Percentiles rank a stretch among this genome's conserved stretches.
phyloP scores from a whole-genome alignment of 2,113 vertebrate species.

The Vanacampus margaritifer region DNA sequence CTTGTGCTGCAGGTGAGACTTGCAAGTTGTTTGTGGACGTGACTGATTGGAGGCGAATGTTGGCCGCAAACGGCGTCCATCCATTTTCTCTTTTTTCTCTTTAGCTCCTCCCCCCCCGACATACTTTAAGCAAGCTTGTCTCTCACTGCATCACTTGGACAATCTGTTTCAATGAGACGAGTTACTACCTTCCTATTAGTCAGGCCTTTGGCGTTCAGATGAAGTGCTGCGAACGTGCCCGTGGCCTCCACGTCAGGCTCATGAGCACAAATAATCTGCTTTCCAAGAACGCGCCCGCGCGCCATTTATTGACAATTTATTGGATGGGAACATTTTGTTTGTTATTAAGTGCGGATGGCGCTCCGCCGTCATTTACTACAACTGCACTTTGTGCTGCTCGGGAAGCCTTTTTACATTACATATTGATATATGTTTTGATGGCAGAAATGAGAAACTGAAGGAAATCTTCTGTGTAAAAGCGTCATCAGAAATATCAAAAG shows the following conservation, averaged over 20 bases:
- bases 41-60: too few relatives aligned
- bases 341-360: slow-evolving; percentile 12
- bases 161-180: too few relatives aligned
- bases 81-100: too few relatives aligned
- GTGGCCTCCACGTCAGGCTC: slow-evolving; percentile 3
- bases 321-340: slow-evolving; percentile 11
- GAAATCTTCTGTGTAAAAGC: too few relatives aligned
- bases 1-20: too few relatives aligned
- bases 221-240: background rate
- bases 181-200: too few relatives aligned
- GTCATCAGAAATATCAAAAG: too few relatives aligned
- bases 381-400: slow-evolving; percentile 21
- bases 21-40: too few relatives aligned
- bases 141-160: too few relatives aligned
- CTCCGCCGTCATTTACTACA: slow-evolving; percentile 22
- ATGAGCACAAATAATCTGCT: slow-evolving; percentile 9
- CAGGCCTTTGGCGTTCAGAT: background rate
- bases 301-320: slow-evolving; percentile 14
- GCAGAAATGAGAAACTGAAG: slow-evolving; percentile 29
- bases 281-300: background rate
- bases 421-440: slow-evolving; percentile 51
- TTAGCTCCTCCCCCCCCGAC: too few relatives aligned
- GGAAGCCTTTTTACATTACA: slow-evolving; percentile 50
- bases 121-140: too few relatives aligned
- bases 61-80: too few relatives aligned